Conservation (phyloP, 2,797 vertebrate genomes). For the Rousettus madagascariensis region DNA sequence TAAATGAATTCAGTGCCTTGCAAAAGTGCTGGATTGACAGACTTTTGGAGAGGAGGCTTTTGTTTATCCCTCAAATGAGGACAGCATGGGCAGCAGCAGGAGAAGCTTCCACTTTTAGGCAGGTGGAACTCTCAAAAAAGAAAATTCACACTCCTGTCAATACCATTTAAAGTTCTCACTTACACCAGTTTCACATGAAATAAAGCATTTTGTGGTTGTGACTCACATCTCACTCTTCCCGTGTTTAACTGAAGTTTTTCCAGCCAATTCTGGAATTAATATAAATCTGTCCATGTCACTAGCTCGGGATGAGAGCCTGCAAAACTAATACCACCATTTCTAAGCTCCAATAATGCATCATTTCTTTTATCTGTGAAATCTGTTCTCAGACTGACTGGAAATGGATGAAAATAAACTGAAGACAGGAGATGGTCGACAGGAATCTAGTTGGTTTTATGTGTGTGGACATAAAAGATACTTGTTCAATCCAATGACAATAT, state of each 20-base stretch:
- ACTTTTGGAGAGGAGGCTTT: slow-evolving; percentile 64
- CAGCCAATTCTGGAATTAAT: slow-evolving; percentile 65
- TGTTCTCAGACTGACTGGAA: slow-evolving; percentile 10
- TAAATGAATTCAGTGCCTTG: slow-evolving; percentile 68
- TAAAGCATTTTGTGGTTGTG: slow-evolving; percentile 58
- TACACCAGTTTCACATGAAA: slow-evolving; percentile 57
- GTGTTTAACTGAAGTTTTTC: slow-evolving; percentile 54
- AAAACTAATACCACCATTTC: slow-evolving; percentile 31
- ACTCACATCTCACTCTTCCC: slow-evolving; percentile 57
- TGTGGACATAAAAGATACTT: not conserved
- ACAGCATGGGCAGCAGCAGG: slow-evolving; percentile 61
- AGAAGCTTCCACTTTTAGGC: slow-evolving; percentile 61
- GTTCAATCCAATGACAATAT: not conserved
- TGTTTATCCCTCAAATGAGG: slow-evolving; percentile 60
- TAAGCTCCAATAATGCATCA: slow-evolving; percentile 32
- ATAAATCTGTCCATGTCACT: slow-evolving; percentile 64
- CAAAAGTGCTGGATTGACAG: slow-evolving; percentile 68
- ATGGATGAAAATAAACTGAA: slow-evolving; percentile 18
- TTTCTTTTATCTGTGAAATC: slow-evolving; percentile 55
- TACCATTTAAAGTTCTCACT: slow-evolving; percentile 73
- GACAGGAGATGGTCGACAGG: not conserved
- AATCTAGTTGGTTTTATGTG: slow-evolving; percentile 52
- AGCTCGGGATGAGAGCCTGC: slow-evolving; percentile 22
- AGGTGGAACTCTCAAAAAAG: slow-evolving; percentile 71
- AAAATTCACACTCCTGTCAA: slow-evolving; percentile 75